Percentiles rank a stretch among this genome's conserved stretches.
phyloP scores from a whole-genome alignment of 1,140 invertebrate species.

The Drosophila nebulosa region DNA sequence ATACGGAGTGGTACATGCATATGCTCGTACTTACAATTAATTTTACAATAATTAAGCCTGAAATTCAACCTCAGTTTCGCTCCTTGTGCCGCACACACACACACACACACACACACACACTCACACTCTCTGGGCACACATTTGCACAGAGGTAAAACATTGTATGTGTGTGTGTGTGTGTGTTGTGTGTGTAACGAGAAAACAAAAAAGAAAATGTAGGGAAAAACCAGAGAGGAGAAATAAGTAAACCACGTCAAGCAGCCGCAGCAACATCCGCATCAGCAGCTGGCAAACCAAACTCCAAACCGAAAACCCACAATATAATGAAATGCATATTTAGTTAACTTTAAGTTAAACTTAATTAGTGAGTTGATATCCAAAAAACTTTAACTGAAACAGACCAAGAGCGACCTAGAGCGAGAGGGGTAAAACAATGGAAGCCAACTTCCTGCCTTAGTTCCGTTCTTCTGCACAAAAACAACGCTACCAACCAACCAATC shows the following conservation, averaged over 20 bases:
- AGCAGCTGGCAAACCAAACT: conserved; percentile 14
- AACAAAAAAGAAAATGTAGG: background rate
- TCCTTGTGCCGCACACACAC: background rate
- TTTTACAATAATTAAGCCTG: conserved; percentile 65
- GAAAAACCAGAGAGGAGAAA: background rate
- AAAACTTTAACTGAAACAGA: background rate
- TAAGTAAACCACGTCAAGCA: conserved; percentile 7
- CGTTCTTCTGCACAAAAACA: background rate
- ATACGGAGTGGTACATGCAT: background rate
- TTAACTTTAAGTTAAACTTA: conserved; percentile 66
- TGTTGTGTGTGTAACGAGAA: background rate
- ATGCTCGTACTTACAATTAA: conserved; percentile 45
- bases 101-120: background rate
- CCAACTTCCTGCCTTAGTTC: background rate
- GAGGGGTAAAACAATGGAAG: conserved; percentile 24
- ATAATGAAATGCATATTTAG: conserved; percentile 73
- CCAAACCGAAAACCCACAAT: conserved; percentile 25
- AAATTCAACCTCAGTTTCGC: conserved; percentile 38
- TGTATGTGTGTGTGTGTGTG: background rate
- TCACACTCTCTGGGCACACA: background rate
- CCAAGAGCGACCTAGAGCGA: background rate
- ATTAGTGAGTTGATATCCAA: conserved; percentile 58
- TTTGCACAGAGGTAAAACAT: background rate
- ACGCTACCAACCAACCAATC: background rate
- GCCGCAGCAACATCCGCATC: conserved; percentile 6